These are phyloP conservation scores for Hyperoodon ampullatus DNA, from an alignment of 2,113 vertebrate species.

Conservation along the genomic window DNA sequence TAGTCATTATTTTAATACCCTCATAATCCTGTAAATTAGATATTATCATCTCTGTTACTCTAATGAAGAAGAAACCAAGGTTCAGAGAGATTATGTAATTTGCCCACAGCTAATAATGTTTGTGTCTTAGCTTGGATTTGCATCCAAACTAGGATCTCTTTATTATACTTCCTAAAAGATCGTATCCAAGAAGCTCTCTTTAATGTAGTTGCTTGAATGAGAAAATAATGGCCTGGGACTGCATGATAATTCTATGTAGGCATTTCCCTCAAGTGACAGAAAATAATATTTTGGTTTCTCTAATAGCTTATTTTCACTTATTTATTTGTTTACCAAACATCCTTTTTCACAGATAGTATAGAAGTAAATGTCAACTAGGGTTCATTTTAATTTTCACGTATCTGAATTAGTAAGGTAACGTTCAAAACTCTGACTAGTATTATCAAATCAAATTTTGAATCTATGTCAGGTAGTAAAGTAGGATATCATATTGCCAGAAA, in stretches of 20 bases:
- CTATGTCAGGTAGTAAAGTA: neutral
- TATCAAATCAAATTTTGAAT: slow-evolving; percentile 5
- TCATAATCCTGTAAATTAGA: neutral
- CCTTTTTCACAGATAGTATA: neutral
- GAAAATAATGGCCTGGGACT: neutral
- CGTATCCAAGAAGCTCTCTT: neutral
- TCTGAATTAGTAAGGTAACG: neutral
- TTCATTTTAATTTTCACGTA: slow-evolving; percentile 36
- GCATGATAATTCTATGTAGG: neutral
- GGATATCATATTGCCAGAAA: neutral
- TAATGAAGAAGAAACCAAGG: slow-evolving; percentile 13
- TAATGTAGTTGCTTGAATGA: neutral
- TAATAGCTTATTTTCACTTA: neutral
- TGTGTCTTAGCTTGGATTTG: neutral
- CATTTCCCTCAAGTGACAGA: neutral
- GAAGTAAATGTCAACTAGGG: neutral
- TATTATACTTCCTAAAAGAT: neutral
- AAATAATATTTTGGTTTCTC: neutral
- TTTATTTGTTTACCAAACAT: slow-evolving; percentile 10
- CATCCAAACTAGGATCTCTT: neutral
- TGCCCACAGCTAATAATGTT: neutral
- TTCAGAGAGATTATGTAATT: slow-evolving; percentile 25
- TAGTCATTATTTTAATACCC: neutral
- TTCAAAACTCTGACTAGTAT: slow-evolving; percentile 11
- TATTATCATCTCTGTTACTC: neutral